Percentiles rank a stretch among this genome's conserved stretches.
Evolutionary conservation across 2,113 vertebrate species (phyloP).

Genomic region (Anguilla rostrata): DNA sequence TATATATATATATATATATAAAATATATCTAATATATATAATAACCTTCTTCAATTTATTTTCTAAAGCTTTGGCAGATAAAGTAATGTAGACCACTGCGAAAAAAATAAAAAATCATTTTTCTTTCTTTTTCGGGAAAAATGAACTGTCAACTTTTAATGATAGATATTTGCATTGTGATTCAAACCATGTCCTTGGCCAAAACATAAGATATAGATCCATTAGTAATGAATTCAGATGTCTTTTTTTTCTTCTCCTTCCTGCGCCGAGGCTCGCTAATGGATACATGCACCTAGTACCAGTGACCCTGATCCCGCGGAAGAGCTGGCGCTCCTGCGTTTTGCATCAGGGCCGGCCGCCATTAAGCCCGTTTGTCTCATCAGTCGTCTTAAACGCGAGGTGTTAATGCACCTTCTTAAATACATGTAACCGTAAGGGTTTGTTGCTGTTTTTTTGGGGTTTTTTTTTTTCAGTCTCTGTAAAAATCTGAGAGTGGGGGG

Average conservation of each 20-base stretch:
- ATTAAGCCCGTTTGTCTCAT: slow-evolving; percentile 66
- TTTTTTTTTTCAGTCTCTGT: slow-evolving; percentile 46
- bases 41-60: slow-evolving; percentile 37
- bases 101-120: slow-evolving; percentile 63
- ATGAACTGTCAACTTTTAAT: slow-evolving; percentile 79
- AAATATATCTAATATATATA: too few relatives aligned
- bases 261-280: slow-evolving; percentile 65
- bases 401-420: slow-evolving; percentile 54
- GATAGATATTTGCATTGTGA: slow-evolving; percentile 80
- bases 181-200: slow-evolving; percentile 79
- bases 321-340: slow-evolving; percentile 57
- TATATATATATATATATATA: too few relatives aligned
- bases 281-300: slow-evolving; percentile 61
- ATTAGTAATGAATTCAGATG: slow-evolving; percentile 77
- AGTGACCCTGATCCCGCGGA: slow-evolving; percentile 73
- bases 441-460: slow-evolving; percentile 40
- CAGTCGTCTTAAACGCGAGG: slow-evolving; percentile 52
- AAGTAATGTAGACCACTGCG: slow-evolving; percentile 39
- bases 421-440: slow-evolving; percentile 62
- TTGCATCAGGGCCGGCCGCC: slow-evolving; percentile 61
- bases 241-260: slow-evolving; percentile 50
- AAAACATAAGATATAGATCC: slow-evolving; percentile 78
- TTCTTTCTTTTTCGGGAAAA: slow-evolving; percentile 75
- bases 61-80: slow-evolving; percentile 35
- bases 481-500: slow-evolving; percentile 50